A percentile compares a stretch with the other conserved stretches of the same genome.
Evolutionary conservation across 2,113 vertebrate genomes (phyloP).

Genomic region (Cairina moschata): DNA sequence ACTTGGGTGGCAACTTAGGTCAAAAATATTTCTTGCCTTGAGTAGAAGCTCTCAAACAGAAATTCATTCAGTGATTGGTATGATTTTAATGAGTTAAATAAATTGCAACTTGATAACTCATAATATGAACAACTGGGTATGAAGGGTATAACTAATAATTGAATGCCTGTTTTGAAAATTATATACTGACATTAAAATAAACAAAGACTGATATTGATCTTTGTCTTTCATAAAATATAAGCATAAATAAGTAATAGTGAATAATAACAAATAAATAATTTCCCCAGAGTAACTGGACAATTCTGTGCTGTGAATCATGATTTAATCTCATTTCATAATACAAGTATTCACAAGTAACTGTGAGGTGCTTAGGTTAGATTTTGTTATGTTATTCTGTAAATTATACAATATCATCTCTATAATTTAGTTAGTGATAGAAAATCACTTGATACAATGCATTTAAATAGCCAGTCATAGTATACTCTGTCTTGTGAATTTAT

Average conservation of each 20-base stretch:
- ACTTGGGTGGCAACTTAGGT: background rate
- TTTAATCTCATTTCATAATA: background rate
- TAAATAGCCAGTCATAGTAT: background rate
- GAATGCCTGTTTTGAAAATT: background rate
- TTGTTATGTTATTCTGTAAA: background rate
- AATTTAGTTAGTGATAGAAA: background rate
- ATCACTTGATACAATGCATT: background rate
- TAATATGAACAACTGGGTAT: background rate
- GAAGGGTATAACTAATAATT: background rate
- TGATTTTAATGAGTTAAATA: background rate
- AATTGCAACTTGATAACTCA: background rate
- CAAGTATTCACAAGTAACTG: background rate
- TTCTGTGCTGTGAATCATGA: background rate
- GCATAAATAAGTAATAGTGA: background rate
- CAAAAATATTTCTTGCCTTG: background rate
- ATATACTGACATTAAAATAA: background rate
- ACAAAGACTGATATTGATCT: background rate
- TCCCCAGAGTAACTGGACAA: background rate
- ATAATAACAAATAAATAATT: background rate
- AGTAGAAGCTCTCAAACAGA: background rate
- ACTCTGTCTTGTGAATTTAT: fast-evolving
- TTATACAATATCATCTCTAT: background rate
- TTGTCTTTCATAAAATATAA: background rate
- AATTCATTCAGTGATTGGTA: background rate
- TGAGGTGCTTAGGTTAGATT: background rate